A percentile compares a stretch with the other conserved stretches of the same genome.
phyloP scores from a whole-genome alignment of 1,140 invertebrate species.

The Pygmarrhopalites habei region DNA sequence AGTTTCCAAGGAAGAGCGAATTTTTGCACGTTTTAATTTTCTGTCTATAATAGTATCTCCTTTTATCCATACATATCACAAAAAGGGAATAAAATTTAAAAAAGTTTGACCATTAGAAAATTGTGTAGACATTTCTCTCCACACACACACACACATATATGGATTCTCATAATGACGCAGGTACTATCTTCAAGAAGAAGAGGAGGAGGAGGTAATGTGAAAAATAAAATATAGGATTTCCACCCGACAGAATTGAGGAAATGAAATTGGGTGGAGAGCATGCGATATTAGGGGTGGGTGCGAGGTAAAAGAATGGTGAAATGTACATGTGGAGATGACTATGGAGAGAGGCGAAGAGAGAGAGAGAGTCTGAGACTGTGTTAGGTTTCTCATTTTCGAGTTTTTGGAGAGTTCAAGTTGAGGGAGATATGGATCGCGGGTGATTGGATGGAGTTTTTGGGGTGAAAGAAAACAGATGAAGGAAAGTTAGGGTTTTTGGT shows the following conservation, averaged over 20 bases:
- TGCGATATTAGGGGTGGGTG: background rate
- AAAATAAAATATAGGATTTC: background rate
- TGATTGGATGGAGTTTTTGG: slow-evolving; percentile 34
- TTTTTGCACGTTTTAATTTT: too few species aligned
- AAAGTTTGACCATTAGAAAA: too few species aligned
- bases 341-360: background rate
- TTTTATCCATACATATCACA: too few species aligned
- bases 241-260: background rate
- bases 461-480: slow-evolving; percentile 35
- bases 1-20: too few species aligned
- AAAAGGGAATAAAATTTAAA: too few species aligned
- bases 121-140: too few species aligned
- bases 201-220: background rate
- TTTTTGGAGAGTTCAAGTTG: too few species aligned
- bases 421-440: slow-evolving; percentile 28
- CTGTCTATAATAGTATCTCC: too few species aligned
- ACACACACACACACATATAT: too few species aligned
- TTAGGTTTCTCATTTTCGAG: slow-evolving; percentile 19
- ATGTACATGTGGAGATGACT: background rate
- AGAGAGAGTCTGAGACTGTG: background rate
- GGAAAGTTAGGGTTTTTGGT: slow-evolving; percentile 15
- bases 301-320: background rate
- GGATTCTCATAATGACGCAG: too few species aligned
- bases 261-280: slow-evolving; percentile 1
- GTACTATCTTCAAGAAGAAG: too few species aligned